Base-by-base conservation (phyloP, 2,113 vertebrate genomes). In the Phalacrocorax aristotelis region DNA sequence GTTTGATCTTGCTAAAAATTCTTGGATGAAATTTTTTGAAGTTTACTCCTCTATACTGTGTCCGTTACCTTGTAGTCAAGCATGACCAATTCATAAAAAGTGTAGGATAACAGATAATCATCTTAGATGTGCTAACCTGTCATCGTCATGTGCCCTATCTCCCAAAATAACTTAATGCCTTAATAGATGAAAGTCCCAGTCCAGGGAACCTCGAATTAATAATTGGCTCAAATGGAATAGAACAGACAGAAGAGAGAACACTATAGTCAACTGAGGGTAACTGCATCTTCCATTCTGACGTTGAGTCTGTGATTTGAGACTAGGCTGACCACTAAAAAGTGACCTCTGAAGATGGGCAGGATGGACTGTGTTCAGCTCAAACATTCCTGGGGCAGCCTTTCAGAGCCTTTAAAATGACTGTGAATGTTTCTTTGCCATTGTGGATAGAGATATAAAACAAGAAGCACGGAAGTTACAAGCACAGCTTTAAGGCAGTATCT, bases 1-100 rank as follows among this genome's bases (percentile, higher is more conserved):
- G 64, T 96, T 95, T 91, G 69, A 70, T 58, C 83, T 76, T 44
- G n/a, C 82, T 91, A 92, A 88, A 92, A 94, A 87, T 78, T 94
- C 61, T 82, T 95, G 49, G 60, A 61, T 91, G 42, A 84, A 81
- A 19, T 11, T 14, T 12, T 68, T 96, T 46, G 15, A 42, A 46
- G n/a, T 86, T 93, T 78, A 20, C 20, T 74, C 18, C 6, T 90
- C 64, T 92, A 4, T 76, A 9, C 11, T 32, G 8, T 77, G n/a
- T 74, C 25, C 36, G 19, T 72, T 85, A 62, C 36, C 13, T 83
- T 76, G 38, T 32, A 91, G 62, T 87, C 40, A 79, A 51, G 34
- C 32, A 15, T 60, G 36, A 78, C 46, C 38, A 78, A 18, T 75
- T 70, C 64, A 48, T 54, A 83, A 69, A 65, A 65, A 82, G 27